Percentiles rank a stretch among this genome's conserved stretches.
phyloP scores from a whole-genome alignment of 2,888 invertebrate species.

The Stenurella melanura region DNA sequence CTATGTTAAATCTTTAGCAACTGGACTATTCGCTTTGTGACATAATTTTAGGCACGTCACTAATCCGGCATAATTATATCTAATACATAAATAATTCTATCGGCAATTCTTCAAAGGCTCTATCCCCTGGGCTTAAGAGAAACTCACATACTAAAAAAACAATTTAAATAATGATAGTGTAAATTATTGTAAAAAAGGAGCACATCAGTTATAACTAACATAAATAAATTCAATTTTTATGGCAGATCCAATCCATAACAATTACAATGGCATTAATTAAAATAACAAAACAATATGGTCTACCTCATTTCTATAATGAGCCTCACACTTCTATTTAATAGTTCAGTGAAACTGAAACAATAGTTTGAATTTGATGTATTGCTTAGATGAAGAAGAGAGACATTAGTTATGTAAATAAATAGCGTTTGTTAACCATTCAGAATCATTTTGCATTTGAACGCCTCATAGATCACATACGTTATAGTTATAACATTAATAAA shows the following conservation, averaged over 20 bases:
- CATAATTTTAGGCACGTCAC: slow-evolving; percentile 16
- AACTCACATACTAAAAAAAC: not conserved
- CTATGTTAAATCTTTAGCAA: too few species aligned
- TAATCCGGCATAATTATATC: slow-evolving; percentile 9
- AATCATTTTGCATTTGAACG: too few species aligned
- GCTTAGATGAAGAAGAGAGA: not conserved
- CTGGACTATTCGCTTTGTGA: too few species aligned
- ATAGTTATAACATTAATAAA: too few species aligned
- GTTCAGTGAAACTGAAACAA: not conserved
- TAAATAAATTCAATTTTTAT: slow-evolving; percentile 43
- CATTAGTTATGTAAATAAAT: not conserved
- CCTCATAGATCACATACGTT: too few species aligned
- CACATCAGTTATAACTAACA: slow-evolving; percentile 8
- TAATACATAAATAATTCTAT: slow-evolving; percentile 12
- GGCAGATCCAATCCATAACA: slow-evolving; percentile 46
- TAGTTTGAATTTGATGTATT: not conserved
- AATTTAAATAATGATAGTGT: not conserved
- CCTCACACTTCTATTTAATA: slow-evolving; percentile 30
- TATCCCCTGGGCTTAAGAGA: not conserved
- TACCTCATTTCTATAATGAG: slow-evolving; percentile 45
- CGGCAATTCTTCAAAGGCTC: slow-evolving; percentile 1
- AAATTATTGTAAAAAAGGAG: not conserved
- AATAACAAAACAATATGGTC: slow-evolving; percentile 37
- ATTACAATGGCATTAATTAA: slow-evolving; percentile 45
- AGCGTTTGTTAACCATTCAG: not conserved